Conservation (phyloP, 2,113 vertebrate genomes). For the Bos javanicus region DNA sequence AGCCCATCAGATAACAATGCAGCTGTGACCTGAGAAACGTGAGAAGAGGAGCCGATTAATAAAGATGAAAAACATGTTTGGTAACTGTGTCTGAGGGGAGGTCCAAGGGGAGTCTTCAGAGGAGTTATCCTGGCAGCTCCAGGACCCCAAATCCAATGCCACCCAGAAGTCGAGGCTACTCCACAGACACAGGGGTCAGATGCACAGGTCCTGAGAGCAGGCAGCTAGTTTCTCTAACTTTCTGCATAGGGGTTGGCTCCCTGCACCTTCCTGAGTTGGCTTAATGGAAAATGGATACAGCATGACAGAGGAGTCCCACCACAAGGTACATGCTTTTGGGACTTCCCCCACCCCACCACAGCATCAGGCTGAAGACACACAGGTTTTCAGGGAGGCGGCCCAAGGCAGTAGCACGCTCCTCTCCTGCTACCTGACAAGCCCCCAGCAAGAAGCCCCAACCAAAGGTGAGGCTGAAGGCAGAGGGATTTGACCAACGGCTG, state of each 20-base stretch:
- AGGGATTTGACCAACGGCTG: not conserved
- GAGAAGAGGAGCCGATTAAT: conserved; percentile 63
- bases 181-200: not conserved
- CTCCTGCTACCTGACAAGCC: not conserved
- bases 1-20: conserved; percentile 68
- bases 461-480: not conserved
- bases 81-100: conserved; percentile 43
- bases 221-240: not conserved
- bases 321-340: not conserved
- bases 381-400: not conserved
- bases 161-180: not conserved
- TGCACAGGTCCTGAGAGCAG: not conserved
- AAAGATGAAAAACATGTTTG: conserved; percentile 68
- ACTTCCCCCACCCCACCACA: not conserved
- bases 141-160: conserved; percentile 8
- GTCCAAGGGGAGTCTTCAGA: not conserved
- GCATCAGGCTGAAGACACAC: not conserved
- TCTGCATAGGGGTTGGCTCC: not conserved
- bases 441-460: not conserved
- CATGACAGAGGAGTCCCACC: not conserved
- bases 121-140: not conserved
- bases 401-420: not conserved
- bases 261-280: not conserved
- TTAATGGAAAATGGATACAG: not conserved
- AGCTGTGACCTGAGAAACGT: conserved; percentile 68